Evolutionary conservation across 2,888 invertebrate species (phyloP).

Genomic region (Tipula confusa): DNA sequence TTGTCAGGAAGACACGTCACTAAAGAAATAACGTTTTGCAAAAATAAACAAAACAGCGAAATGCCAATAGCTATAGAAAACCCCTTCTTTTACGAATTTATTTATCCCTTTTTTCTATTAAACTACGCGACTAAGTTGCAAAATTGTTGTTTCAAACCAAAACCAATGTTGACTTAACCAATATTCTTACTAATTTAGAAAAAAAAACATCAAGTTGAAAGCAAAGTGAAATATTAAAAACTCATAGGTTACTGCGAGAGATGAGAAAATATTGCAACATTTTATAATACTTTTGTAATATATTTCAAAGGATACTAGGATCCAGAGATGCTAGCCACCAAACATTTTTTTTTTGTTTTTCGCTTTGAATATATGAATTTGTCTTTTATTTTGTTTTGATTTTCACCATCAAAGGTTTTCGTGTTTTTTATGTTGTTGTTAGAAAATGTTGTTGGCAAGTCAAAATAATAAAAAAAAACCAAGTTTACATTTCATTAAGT

Average conservation of each 20-base stretch:
- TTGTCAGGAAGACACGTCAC: too few relatives aligned
- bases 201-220: conserved; percentile 1
- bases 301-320: not conserved
- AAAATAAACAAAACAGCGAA: not conserved
- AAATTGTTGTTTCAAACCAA: not conserved
- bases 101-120: not conserved
- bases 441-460: not conserved
- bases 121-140: too few relatives aligned
- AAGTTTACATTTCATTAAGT: not conserved
- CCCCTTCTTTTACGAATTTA: too few relatives aligned
- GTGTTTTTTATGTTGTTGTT: too few relatives aligned
- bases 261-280: not conserved
- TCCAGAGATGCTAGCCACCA: not conserved
- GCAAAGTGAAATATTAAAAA: not conserved
- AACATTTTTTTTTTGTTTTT: too few relatives aligned
- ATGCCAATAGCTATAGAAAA: not conserved
- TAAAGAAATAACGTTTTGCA: too few relatives aligned
- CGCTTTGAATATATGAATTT: not conserved
- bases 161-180: not conserved
- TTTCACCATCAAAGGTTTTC: not conserved
- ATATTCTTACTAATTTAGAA: not conserved
- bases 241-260: not conserved
- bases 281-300: too few relatives aligned
- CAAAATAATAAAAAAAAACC: not conserved
- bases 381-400: not conserved